Percentiles rank a stretch among this genome's conserved stretches.
These are phyloP conservation scores for Otis tarda DNA, from an alignment of 2,113 vertebrate genomes.

Conservation along the genomic window DNA sequence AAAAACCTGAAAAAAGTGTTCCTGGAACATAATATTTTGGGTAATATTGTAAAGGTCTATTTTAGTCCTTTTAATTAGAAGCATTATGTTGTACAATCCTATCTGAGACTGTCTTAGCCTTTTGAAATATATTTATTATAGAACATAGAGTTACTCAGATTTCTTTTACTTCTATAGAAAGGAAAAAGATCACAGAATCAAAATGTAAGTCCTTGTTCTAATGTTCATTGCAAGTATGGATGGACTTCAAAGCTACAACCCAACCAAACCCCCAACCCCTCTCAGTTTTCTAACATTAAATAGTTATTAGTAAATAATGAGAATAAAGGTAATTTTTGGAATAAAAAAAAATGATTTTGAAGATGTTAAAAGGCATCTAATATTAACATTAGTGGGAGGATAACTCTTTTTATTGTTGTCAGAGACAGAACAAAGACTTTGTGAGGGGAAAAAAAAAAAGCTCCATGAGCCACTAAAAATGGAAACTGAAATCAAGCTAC, in stretches of 20 bases:
- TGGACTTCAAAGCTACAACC: background rate
- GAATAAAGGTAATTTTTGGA: background rate
- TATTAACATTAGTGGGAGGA: background rate
- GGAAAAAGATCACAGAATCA: background rate
- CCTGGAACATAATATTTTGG: background rate
- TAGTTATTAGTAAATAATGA: background rate
- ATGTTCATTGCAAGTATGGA: background rate
- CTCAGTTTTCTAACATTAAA: background rate
- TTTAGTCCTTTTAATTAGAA: background rate
- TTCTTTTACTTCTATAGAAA: background rate
- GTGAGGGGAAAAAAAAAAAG: background rate
- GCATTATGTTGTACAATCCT: background rate
- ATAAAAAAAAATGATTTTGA: background rate
- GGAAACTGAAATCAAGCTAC: background rate
- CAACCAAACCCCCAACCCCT: accelerated
- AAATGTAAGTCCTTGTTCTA: background rate
- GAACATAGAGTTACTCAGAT: background rate
- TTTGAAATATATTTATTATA: background rate
- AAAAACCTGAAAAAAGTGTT: background rate
- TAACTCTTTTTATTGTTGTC: background rate
- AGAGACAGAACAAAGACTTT: background rate
- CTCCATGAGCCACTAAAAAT: background rate
- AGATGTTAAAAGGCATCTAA: background rate
- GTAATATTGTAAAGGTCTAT: background rate
- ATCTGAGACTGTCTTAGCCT: background rate